Base-by-base conservation (phyloP, 2,888 invertebrate species). In the Brenthis ino region DNA sequence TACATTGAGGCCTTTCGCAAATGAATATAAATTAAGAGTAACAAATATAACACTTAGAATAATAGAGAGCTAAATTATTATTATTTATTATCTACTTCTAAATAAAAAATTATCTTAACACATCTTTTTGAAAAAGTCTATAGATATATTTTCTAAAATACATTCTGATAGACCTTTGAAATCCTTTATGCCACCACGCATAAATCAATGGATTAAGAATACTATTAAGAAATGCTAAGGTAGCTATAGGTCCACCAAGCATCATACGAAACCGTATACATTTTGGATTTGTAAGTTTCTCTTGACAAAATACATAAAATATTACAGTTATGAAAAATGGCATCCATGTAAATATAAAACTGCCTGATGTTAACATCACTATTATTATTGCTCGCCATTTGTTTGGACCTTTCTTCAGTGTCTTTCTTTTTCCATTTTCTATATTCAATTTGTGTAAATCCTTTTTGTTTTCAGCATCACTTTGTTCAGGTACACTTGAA, bases 161-260 rank as follows among this genome's bases (percentile, higher is more conserved):
- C 66, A 79, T 85, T 76, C 80, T 88, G 1, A 94, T 83, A 16
- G 89, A 93, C 65, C 81, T 89, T 76, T 95, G 88, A 76, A 95
- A 95, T 0, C 95, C 95, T 80, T 94, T 95, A 79, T 95, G 95
- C 95, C 95, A 95, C 95, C 95, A 95, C 0, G 95, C 95, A 77
- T 95, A 95, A 74, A 95, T 95, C 33, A 95, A 80, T 0, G 95
- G 95, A 79, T 95, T 95, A 0, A 95, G 77, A 57, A 95, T 79
- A 75, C 95, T 95, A 76, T 95, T 95, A 0, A 91, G 76, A 74
- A 95, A 94, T 1, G 95, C 95, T 57, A 95, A 80, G 37, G 94
- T 93, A 0, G 94, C 93, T 55, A 95, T 79, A 0, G 95, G 95
- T 58, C 94, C 94, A 0, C 93, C 93, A 0, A 95, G 87, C 51